These are phyloP conservation scores for Ageneiosus marmoratus DNA, from an alignment of 2,113 vertebrate genomes.

Conservation along the genomic window DNA sequence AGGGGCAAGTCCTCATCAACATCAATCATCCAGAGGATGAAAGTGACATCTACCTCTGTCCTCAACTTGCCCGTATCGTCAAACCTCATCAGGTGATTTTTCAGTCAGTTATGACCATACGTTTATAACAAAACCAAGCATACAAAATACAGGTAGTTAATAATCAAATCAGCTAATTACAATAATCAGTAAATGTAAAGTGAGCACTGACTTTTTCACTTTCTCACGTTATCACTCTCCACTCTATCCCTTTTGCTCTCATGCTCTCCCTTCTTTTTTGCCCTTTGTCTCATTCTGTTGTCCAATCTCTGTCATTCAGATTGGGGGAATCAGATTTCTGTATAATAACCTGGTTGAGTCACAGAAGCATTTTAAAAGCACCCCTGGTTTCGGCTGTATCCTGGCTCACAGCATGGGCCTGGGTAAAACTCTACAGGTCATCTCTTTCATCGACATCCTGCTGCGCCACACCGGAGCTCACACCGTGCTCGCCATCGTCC, in stretches of 20 bases:
- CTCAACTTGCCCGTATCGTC: conserved; percentile 78
- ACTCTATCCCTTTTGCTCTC: not conserved
- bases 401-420: conserved; percentile 97
- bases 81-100: conserved; percentile 84
- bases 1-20: conserved; percentile 88
- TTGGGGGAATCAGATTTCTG: conserved; percentile 93
- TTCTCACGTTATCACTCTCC: not conserved
- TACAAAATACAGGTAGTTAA: not conserved
- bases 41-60: conserved; percentile 79
- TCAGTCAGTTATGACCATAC: not conserved
- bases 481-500: conserved; percentile 96
- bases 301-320: conserved; percentile 69
- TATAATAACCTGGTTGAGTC: conserved; percentile 97
- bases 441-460: conserved; percentile 93
- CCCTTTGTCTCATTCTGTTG: not conserved
- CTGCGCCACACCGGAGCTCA: conserved; percentile 90
- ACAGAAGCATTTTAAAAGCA: conserved; percentile 85
- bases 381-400: conserved; percentile 93
- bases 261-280: not conserved
- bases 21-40: conserved; percentile 86
- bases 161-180: not conserved
- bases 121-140: not conserved
- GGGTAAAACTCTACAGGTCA: conserved; percentile 95
- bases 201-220: not conserved
- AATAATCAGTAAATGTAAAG: not conserved